These are phyloP conservation scores for Blera fallax DNA, from an alignment of 2,888 invertebrate species.

Conservation along the genomic window DNA sequence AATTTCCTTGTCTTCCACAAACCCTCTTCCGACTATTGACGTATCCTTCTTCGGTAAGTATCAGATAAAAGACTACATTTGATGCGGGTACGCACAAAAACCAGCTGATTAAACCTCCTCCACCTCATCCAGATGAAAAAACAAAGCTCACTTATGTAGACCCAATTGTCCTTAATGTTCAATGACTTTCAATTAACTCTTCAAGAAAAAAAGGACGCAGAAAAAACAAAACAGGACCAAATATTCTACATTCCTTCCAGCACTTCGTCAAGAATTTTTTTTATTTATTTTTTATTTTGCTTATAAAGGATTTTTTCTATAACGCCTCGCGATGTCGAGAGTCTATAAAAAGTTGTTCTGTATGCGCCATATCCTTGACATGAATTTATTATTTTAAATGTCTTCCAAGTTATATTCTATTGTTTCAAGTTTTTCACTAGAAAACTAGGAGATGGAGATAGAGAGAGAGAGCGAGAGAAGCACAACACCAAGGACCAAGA, in stretches of 20 bases:
- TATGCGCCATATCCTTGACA: conserved; percentile 62
- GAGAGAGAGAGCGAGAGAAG: neutral
- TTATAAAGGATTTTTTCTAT: neutral
- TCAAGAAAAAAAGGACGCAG: neutral
- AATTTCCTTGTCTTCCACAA: too few relatives aligned
- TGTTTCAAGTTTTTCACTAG: conserved; percentile 13
- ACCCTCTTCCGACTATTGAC: too few relatives aligned
- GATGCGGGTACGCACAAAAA: neutral
- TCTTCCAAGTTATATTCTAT: conserved; percentile 37
- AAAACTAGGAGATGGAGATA: neutral
- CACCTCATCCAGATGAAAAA: neutral
- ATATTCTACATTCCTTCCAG: neutral
- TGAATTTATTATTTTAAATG: conserved; percentile 45
- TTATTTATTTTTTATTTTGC: neutral
- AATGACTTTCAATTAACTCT: conserved; percentile 27
- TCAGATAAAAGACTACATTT: too few relatives aligned
- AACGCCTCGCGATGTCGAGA: neutral
- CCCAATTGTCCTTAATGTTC: neutral
- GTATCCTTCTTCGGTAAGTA: too few relatives aligned
- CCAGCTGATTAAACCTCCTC: neutral
- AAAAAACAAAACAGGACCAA: neutral
- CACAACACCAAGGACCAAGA: neutral
- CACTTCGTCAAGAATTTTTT: neutral
- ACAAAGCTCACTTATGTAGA: neutral
- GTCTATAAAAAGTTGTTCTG: conserved; percentile 19